Conservation (phyloP, 1,140 invertebrate genomes). For the Aphidius ervi region DNA sequence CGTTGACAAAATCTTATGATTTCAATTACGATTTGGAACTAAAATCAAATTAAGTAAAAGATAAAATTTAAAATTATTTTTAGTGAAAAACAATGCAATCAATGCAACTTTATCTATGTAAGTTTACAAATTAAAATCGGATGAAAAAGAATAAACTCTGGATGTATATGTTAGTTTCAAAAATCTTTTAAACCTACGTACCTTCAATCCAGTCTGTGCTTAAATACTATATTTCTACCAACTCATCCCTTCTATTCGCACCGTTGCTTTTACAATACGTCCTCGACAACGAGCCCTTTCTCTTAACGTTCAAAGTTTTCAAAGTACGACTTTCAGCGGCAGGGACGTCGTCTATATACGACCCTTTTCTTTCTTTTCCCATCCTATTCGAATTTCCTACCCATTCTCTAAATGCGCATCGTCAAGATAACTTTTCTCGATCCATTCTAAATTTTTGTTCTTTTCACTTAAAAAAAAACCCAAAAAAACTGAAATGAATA, state of each 20-base stretch:
- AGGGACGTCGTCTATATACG: conserved; percentile 36
- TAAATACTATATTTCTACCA: conserved; percentile 13
- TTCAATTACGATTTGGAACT: too few species aligned
- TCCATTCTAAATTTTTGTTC: conserved; percentile 17
- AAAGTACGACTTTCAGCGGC: conserved; percentile 49
- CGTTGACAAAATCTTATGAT: too few species aligned
- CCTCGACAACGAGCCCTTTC: conserved; percentile 47
- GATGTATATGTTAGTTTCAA: too few species aligned
- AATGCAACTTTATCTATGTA: too few species aligned
- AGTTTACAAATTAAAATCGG: too few species aligned
- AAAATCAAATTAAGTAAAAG: too few species aligned
- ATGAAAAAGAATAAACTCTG: too few species aligned
- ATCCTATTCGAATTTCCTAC: conserved; percentile 29
- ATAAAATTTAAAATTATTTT: too few species aligned
- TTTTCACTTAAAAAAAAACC: conserved; percentile 9
- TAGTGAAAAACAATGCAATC: too few species aligned
- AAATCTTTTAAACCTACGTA: conserved; percentile 18
- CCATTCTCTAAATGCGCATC: conserved; percentile 29
- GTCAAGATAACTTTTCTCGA: conserved; percentile 30
- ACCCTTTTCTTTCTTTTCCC: conserved; percentile 20
- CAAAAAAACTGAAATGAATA: not conserved
- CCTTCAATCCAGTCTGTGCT: conserved; percentile 32
- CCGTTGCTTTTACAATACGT: conserved; percentile 48
- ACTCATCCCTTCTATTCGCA: conserved; percentile 27
- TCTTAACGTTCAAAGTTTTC: conserved; percentile 53